These are phyloP conservation scores for Pygoscelis adeliae DNA, from an alignment of 2,113 vertebrate species.

Conservation along the genomic window DNA sequence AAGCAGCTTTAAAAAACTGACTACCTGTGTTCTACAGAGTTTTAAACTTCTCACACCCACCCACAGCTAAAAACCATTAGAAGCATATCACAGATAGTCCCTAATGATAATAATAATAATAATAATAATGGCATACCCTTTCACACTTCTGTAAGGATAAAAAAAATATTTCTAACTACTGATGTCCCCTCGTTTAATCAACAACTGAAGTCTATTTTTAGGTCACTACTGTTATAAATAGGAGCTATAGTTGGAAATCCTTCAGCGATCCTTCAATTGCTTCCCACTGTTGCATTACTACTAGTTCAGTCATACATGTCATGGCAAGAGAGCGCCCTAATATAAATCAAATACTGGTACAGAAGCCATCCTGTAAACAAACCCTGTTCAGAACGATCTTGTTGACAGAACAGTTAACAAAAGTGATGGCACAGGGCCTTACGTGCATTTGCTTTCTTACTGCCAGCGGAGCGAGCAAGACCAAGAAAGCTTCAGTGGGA, in stretches of 20 bases:
- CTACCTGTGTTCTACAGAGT: background rate
- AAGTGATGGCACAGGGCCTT: background rate
- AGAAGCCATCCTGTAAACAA: slow-evolving; percentile 30
- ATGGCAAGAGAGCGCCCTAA: background rate
- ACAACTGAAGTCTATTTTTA: slow-evolving; percentile 25
- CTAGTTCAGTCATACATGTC: background rate
- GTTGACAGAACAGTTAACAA: slow-evolving; percentile 31
- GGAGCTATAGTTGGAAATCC: background rate
- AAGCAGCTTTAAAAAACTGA: background rate
- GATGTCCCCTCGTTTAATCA: background rate
- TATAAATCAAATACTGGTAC: slow-evolving; percentile 24
- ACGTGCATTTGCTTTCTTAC: background rate
- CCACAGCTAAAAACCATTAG: background rate
- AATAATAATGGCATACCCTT: background rate
- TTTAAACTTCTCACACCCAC: background rate
- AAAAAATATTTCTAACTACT: background rate
- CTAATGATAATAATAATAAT: background rate
- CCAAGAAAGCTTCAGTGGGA: background rate
- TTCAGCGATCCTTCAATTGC: background rate
- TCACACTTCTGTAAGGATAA: background rate
- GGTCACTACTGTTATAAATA: slow-evolving; percentile 6
- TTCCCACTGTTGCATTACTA: background rate
- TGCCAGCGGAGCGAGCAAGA: background rate
- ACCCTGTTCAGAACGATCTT: background rate
- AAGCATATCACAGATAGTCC: background rate